A percentile compares a stretch with the other conserved stretches of the same genome.
Conservation (phyloP, 2,797 vertebrate genomes). For the Lophius americanus region DNA sequence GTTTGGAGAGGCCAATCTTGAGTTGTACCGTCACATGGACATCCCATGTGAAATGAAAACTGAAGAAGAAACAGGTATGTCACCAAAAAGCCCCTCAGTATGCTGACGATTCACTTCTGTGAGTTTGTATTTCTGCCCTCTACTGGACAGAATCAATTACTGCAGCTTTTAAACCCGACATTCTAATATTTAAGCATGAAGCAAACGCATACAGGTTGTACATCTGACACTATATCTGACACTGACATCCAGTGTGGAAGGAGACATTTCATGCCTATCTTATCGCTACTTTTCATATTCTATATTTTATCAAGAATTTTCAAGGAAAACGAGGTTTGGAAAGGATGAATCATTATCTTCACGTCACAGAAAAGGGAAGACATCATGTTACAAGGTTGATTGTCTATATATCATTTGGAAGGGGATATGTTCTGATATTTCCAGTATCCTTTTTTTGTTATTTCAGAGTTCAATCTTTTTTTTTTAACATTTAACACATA, state of each 20-base stretch:
- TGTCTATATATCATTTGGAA: not conserved
- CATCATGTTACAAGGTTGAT: not conserved
- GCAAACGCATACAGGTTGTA: slow-evolving; percentile 1
- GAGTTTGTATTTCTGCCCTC: not conserved
- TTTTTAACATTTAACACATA: not conserved
- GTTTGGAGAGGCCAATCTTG: not conserved
- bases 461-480: not conserved
- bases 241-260: not conserved
- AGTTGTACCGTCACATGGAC: not conserved
- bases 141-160: slow-evolving; percentile 9
- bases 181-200: slow-evolving; percentile 19
- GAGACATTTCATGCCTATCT: not conserved
- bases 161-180: slow-evolving; percentile 10
- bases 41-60: not conserved
- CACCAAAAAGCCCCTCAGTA: not conserved
- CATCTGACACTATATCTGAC: not conserved
- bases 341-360: not conserved
- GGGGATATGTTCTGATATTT: not conserved
- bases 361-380: not conserved
- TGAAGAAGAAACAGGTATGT: not conserved
- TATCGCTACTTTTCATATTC: not conserved
- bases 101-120: not conserved
- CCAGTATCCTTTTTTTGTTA: not conserved
- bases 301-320: not conserved
- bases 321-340: not conserved